These are phyloP conservation scores for Mus spretus DNA, from an alignment of 2,797 vertebrate species.

Conservation along the genomic window DNA sequence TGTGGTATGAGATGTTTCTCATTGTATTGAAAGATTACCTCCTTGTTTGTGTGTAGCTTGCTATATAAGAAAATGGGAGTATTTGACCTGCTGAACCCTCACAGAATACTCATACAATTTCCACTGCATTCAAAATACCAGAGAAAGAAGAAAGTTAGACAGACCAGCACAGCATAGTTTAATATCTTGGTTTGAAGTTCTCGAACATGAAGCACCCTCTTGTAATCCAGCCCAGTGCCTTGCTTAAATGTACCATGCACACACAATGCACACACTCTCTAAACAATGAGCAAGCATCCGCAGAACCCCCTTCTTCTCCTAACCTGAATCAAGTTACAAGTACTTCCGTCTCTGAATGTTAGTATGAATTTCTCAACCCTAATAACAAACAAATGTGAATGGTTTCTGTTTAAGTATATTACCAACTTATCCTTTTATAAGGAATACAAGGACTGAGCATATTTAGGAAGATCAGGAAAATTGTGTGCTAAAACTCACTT, in stretches of 20 bases:
- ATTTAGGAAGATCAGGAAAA: background rate
- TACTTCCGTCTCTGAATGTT: background rate
- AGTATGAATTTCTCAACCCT: background rate
- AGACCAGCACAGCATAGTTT: background rate
- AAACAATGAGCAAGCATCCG: background rate
- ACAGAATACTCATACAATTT: background rate
- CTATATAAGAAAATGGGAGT: background rate
- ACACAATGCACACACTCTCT: background rate
- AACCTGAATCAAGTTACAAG: background rate
- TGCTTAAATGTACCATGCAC: background rate
- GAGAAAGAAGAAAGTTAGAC: background rate
- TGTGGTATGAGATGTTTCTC: background rate
- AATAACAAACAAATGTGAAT: background rate
- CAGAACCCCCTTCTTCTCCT: background rate
- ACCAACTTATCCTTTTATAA: background rate
- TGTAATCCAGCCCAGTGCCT: background rate
- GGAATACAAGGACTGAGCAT: background rate
- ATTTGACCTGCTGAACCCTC: background rate
- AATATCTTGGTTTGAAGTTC: background rate
- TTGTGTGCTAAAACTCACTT: background rate
- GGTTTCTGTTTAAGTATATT: background rate
- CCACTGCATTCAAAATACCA: background rate
- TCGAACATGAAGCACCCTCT: background rate
- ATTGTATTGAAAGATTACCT: background rate
- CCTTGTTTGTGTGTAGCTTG: background rate